Evolutionary conservation across 2,113 vertebrate genomes (phyloP).

Genomic region (Rhinolophus sinicus): DNA sequence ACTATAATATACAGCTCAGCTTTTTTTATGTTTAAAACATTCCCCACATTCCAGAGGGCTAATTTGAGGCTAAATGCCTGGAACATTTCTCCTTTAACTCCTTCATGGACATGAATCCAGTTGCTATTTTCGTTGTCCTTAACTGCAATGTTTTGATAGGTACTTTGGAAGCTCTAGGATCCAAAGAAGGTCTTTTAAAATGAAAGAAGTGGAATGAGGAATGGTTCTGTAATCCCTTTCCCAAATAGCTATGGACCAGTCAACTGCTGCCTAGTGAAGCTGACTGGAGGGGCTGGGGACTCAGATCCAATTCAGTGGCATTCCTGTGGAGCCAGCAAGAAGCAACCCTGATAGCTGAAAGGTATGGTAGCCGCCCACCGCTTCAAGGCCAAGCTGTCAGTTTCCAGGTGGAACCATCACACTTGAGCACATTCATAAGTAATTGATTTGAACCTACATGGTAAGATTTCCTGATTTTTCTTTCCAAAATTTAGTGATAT

Average conservation of each 20-base stretch:
- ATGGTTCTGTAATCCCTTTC: not conserved
- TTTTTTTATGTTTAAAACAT: conserved; percentile 72
- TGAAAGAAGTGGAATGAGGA: not conserved
- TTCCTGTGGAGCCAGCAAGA: not conserved
- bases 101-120: conserved; percentile 19
- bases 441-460: not conserved
- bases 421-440: not conserved
- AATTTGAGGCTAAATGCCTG: conserved; percentile 71
- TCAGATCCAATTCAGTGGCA: not conserved
- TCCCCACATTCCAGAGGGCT: conserved; percentile 71
- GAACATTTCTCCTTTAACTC: conserved; percentile 66
- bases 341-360: no score
- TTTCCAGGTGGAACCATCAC: not conserved
- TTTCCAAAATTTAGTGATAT: not conserved
- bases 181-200: conserved; percentile 3
- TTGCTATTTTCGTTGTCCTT: not conserved
- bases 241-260: not conserved
- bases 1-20: conserved; percentile 68
- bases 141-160: not conserved
- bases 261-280: not conserved
- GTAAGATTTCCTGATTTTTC: not conserved
- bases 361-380: not conserved
- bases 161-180: not conserved
- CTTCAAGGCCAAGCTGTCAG: not conserved
- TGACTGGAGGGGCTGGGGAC: no score